Evolutionary conservation across 2,888 invertebrate species (phyloP), one percentile per base, ranked within the genome.

Genomic region (Tubulanus polymorphus): DNA sequence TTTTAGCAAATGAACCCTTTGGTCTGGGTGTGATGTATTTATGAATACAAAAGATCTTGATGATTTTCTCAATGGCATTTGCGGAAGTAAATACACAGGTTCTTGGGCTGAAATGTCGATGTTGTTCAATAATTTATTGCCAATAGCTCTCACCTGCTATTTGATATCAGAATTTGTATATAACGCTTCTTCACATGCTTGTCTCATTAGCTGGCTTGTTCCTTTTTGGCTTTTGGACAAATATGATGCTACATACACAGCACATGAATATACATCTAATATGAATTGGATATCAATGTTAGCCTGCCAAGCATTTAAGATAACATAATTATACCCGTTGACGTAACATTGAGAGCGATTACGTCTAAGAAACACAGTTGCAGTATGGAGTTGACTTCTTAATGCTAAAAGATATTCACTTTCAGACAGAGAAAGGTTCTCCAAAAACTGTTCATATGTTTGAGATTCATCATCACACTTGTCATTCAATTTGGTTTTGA

Each of bases 281-380:
- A 75, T 66, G 62, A 65, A 75, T 55, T 78, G 75, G 18, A 71
- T 58, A 60, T 76, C 76, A 66, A 76, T 73, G 56, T 75, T 77
- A 3, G 75, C 71, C 37, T 61, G 28, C 59, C 61, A 65, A n/a
- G 71, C 37, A 5, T 57, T 26, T 45, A 71, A 46, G 41, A 71
- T 60, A 35, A 59, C 48, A 10, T 27, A 32, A 54, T 70, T 72
- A 56, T 66, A 73, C 1, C 56, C 46, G 57, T 73, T 73, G 1
- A 72, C 62, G 29, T 55, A 61, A 2, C 55, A 27, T 3, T 57
- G 61, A 30, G 61, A 47, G 1, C 58, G 30, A 29, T 45, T 15
- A 27, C 69, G 47, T 53, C 66, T 63, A 2, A 66, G 52, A 35
- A 69, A 57, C 8, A 69, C 53, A 3, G 46, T 61, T n/a, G 57